These are phyloP conservation scores for Charanyca ferruginea DNA, from an alignment of 2,888 invertebrate species.

Conservation along the genomic window DNA sequence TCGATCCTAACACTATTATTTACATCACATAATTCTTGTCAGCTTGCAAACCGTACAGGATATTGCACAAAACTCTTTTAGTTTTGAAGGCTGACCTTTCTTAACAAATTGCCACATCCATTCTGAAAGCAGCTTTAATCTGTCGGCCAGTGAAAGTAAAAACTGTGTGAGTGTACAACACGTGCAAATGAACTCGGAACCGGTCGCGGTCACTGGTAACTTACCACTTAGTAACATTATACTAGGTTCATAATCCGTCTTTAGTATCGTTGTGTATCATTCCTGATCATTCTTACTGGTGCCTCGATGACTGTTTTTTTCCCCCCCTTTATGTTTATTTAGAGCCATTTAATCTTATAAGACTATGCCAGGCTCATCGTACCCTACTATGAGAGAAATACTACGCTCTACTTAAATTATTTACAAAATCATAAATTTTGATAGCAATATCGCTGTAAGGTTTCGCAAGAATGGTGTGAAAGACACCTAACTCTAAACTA, in stretches of 20 bases:
- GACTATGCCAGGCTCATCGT: too few relatives aligned
- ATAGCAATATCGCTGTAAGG: too few relatives aligned
- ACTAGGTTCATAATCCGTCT: constrained; percentile 14
- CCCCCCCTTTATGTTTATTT: too few relatives aligned
- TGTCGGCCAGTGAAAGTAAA: constrained; percentile 61
- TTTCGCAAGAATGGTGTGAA: too few relatives aligned
- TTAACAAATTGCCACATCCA: constrained; percentile 50
- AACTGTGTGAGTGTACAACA: constrained; percentile 27
- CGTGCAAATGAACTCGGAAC: constrained; percentile 54
- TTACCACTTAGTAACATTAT: constrained; percentile 14
- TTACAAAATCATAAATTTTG: too few relatives aligned
- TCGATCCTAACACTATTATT: not conserved
- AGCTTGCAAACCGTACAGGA: constrained; percentile 19
- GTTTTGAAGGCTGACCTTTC: constrained; percentile 43
- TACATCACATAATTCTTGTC: not conserved
- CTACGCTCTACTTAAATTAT: too few relatives aligned
- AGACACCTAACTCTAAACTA: too few relatives aligned
- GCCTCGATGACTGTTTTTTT: too few relatives aligned
- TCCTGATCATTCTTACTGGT: constrained; percentile 1
- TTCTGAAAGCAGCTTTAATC: constrained; percentile 36
- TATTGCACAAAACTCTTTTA: constrained; percentile 35
- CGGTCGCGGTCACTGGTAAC: constrained; percentile 52
- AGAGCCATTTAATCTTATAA: too few relatives aligned
- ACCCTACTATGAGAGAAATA: too few relatives aligned
- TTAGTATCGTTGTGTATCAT: not conserved